phyloP scores from a whole-genome alignment of 37 sponge, comb jelly and placozoan genomes.

The Spongia lamella region DNA sequence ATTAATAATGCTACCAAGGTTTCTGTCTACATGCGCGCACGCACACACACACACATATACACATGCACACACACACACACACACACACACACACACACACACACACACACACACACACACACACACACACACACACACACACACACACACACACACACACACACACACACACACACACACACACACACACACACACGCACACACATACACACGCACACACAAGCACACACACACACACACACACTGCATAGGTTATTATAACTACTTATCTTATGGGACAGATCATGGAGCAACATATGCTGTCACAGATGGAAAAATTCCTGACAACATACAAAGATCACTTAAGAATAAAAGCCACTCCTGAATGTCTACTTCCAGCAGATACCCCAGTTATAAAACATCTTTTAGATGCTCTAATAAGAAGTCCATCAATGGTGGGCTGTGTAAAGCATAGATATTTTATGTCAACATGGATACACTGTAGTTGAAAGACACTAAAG shows the following conservation, averaged over 20 bases:
- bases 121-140: conserved; percentile 23
- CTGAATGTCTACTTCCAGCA: conserved; percentile 45
- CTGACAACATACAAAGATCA: background rate
- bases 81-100: too few species aligned
- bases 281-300: background rate
- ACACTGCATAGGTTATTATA: background rate
- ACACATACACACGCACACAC: conserved; percentile 17
- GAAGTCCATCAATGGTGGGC: too few species aligned
- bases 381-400: conserved; percentile 47
- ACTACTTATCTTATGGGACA: background rate
- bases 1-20: too few species aligned
- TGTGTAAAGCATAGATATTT: too few species aligned
- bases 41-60: too few species aligned
- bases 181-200: conserved; percentile 26
- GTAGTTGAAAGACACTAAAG: too few species aligned
- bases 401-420: conserved; percentile 20
- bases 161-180: conserved; percentile 27
- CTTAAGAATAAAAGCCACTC: conserved; percentile 27
- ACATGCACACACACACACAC: too few species aligned
- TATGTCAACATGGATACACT: too few species aligned
- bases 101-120: conserved; percentile 1
- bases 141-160: conserved; percentile 19
- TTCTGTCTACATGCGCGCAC: too few species aligned
- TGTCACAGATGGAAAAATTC: background rate
- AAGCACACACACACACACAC: too few species aligned